These are phyloP conservation scores for Chironomus tepperi DNA, from an alignment of 1,140 invertebrate genomes.

Conservation along the genomic window DNA sequence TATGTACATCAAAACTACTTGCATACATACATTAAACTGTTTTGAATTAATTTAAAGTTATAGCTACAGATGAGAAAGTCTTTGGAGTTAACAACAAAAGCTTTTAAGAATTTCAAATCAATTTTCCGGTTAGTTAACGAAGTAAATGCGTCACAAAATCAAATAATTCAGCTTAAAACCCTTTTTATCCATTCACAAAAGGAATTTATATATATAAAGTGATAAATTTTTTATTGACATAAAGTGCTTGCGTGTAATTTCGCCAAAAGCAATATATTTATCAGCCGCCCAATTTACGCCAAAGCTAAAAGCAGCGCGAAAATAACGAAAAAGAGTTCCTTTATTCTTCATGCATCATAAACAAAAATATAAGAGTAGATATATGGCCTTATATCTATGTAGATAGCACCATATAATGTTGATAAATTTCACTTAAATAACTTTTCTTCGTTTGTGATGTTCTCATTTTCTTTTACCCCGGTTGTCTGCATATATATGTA, in stretches of 20 bases:
- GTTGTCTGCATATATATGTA: neutral
- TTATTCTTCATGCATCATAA: neutral
- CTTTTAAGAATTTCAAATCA: too few species aligned
- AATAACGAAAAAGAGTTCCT: neutral
- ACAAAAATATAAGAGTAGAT: neutral
- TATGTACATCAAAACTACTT: too few species aligned
- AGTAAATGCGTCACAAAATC: too few species aligned
- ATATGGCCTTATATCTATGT: too few species aligned
- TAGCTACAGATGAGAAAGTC: too few species aligned
- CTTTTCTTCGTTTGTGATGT: conserved; percentile 12
- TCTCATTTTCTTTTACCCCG: neutral
- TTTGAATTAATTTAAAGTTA: too few species aligned
- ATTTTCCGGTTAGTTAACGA: too few species aligned
- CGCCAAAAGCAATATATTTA: neutral
- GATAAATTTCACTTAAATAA: conserved; percentile 15
- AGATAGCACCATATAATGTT: neutral
- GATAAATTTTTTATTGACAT: neutral
- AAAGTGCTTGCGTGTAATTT: neutral
- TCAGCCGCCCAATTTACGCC: neutral
- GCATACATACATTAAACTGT: too few species aligned
- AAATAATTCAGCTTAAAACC: too few species aligned
- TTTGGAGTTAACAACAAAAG: too few species aligned
- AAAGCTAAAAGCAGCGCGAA: neutral
- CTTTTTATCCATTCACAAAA: too few species aligned
- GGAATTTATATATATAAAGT: neutral